Evolutionary conservation across 2,113 vertebrate genomes (phyloP), one percentile per base, ranked within the genome.

Genomic region (Sigmodon hispidus): DNA sequence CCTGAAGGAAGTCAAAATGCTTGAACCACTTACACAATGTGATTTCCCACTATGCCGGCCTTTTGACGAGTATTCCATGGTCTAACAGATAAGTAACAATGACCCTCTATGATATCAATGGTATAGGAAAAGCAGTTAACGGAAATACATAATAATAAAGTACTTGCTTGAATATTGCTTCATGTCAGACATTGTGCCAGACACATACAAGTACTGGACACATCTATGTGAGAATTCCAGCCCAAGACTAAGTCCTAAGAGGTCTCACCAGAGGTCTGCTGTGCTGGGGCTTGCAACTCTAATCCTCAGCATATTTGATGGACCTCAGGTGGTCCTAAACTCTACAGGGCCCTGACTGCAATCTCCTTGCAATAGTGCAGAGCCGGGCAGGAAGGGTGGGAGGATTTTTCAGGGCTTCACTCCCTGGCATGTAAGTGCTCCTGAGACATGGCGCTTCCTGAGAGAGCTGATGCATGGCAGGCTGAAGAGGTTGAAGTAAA

Each of bases 221-320:
- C 7, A 57, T 45, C 17, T 26, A 4, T 16, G n/a, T 31, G 72
- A 45, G 5, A 67, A 69, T 72, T 48, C 11, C 29, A 31, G 29
- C 31, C 67, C 9, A 0, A 24, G 9, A 31, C 3, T 45, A 59
- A 22, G 1, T 43, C 50, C 17, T 63, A 1, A 5, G 75, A 26
- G 59, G 11, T 40, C 29, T 43, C 0, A 0, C 19, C 19, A 24
- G 45, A 77, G 5, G 48, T 34, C 22, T 61, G 17, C 19, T 29
- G 0, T 2, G 69, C 13, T 40, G 61, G 43, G 61, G 17, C 65
- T 40, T 0, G 0, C 19, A 40, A 26, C 29, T 67, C 13, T 45
- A 57, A 36, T 5, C 3, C 3, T 31, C 69, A 77, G 16, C 16
- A 83, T 12, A 69, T 16, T 67, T 48, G 3, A 19, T 4, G 65